phyloP scores from a whole-genome alignment of 2,797 vertebrate genomes.

The Epinephelus coioides region DNA sequence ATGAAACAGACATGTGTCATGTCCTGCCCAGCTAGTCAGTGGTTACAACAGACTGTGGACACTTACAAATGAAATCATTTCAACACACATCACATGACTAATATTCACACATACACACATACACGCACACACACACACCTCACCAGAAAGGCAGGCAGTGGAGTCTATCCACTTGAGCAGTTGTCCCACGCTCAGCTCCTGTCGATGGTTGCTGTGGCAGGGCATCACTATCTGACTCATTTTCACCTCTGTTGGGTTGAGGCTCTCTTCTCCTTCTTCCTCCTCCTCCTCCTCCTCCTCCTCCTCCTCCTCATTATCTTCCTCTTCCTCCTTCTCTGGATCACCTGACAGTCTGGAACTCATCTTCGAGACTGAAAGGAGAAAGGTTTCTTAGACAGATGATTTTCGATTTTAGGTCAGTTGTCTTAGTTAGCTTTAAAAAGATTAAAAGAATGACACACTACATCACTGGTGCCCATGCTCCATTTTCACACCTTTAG shows the following conservation, averaged over 20 bases:
- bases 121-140: slow-evolving; percentile 47
- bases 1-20: slow-evolving; percentile 37
- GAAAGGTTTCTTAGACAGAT: not conserved
- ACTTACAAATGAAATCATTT: not conserved
- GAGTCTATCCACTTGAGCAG: slow-evolving; percentile 98
- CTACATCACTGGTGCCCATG: not conserved
- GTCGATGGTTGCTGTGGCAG: slow-evolving; percentile 91
- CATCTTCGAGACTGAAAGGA: slow-evolving; percentile 51
- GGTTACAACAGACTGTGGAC: slow-evolving; percentile 13
- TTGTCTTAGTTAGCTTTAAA: not conserved
- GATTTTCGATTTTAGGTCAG: not conserved
- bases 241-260: slow-evolving; percentile 90
- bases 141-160: slow-evolving; percentile 93
- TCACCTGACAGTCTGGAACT: slow-evolving; percentile 33
- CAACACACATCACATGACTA: slow-evolving; percentile 11
- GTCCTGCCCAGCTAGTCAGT: slow-evolving; percentile 17
- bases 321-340: slow-evolving; percentile 27
- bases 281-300: slow-evolving; percentile 69
- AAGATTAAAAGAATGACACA: no score
- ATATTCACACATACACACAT: not conserved
- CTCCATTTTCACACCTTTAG: not conserved
- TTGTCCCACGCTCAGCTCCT: slow-evolving; percentile 92
- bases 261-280: slow-evolving; percentile 63
- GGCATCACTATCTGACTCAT: slow-evolving; percentile 97
- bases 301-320: slow-evolving; percentile 42